Conservation (phyloP, 2,113 vertebrate species). For the Rhombomys opimus region DNA sequence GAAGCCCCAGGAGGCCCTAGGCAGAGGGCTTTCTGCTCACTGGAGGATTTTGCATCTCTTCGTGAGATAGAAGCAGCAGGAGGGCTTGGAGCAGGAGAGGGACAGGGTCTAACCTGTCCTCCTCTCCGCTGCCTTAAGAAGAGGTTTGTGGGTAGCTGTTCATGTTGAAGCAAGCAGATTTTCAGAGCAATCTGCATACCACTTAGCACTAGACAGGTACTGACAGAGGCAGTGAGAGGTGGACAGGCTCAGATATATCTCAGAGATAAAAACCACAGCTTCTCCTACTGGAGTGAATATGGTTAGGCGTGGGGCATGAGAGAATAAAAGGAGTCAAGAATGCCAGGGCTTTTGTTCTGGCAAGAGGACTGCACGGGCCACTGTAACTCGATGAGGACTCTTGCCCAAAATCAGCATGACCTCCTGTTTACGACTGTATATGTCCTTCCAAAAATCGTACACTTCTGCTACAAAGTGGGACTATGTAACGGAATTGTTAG, state of each 20-base stretch:
- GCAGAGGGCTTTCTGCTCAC: background rate
- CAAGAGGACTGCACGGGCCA: background rate
- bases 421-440: background rate
- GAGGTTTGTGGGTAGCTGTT: background rate
- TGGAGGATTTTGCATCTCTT: background rate
- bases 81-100: background rate
- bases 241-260: background rate
- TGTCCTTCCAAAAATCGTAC: background rate
- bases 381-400: background rate
- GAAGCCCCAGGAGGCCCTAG: too few species aligned
- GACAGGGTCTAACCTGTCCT: background rate
- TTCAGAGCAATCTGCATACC: too few species aligned
- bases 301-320: background rate
- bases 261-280: background rate
- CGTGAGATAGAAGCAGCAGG: fast-evolving
- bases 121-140: background rate
- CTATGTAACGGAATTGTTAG: background rate
- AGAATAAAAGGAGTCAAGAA: background rate
- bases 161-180: background rate
- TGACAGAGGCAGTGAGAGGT: background rate
- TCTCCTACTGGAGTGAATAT: background rate
- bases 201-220: background rate
- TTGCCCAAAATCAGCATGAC: background rate
- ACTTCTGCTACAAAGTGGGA: background rate
- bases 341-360: background rate